phyloP scores from a whole-genome alignment of 2,888 invertebrate species.

The Polyploca ridens region DNA sequence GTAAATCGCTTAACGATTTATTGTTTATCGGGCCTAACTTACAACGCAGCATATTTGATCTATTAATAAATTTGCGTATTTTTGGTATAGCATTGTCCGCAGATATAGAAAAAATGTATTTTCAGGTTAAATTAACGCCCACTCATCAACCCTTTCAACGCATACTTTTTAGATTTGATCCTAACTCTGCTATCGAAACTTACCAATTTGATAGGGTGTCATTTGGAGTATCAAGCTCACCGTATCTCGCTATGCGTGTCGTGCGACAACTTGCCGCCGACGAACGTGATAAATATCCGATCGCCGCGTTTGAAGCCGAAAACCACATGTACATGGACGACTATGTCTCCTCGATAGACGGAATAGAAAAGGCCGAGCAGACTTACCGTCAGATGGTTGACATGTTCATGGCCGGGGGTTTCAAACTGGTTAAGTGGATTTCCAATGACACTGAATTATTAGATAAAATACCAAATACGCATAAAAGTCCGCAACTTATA shows the following conservation, averaged over 20 bases:
- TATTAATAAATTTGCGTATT: no score
- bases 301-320: no score
- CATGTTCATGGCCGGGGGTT: constrained; percentile 20
- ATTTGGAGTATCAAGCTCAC: constrained; percentile 16
- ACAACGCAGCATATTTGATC: no score
- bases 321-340: constrained; percentile 19
- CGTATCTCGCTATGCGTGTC: constrained; percentile 25
- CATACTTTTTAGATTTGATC: no score
- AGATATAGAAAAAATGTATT: constrained; percentile 23
- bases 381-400: constrained; percentile 15
- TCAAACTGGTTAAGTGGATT: constrained; percentile 20
- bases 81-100: neutral
- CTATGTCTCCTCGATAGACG: constrained; percentile 15
- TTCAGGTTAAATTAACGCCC: constrained; percentile 11
- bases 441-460: constrained; percentile 12
- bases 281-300: neutral
- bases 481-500: neutral
- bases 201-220: constrained; percentile 17
- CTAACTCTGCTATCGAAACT: no score
- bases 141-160: no score
- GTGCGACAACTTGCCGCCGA: constrained; percentile 17
- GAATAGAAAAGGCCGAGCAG: constrained; percentile 12
- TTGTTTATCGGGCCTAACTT: neutral
- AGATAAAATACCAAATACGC: constrained; percentile 9
- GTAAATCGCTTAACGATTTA: neutral